phyloP scores from a whole-genome alignment of 2,113 vertebrate species.

The Corythaeola cristata region DNA sequence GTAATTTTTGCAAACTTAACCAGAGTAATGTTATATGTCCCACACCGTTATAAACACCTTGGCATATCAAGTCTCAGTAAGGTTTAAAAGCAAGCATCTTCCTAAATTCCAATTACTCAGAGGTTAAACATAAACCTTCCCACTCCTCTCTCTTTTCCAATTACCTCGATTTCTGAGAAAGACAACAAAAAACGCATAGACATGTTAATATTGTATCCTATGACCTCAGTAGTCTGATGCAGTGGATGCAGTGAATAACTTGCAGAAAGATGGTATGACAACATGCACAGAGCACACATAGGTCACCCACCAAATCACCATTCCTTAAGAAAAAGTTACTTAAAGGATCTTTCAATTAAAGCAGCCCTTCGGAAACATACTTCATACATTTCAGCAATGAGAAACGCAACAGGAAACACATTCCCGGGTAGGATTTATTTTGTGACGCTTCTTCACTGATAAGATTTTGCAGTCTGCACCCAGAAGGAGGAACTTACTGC shows the following conservation, averaged over 20 bases:
- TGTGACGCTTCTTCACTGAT: neutral
- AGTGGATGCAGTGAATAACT: slow-evolving; percentile 75
- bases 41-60: neutral
- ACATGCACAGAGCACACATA: neutral
- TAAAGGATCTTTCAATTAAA: neutral
- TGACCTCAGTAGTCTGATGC: slow-evolving; percentile 56
- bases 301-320: neutral
- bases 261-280: slow-evolving; percentile 72
- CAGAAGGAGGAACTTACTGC: neutral
- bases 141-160: neutral
- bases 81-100: neutral
- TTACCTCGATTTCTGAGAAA: neutral
- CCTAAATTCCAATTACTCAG: neutral
- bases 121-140: neutral
- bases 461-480: neutral
- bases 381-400: neutral
- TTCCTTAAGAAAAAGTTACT: neutral
- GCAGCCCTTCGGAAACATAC: neutral
- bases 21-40: neutral
- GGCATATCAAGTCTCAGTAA: neutral
- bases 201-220: neutral
- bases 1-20: neutral
- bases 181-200: neutral
- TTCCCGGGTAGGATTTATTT: neutral
- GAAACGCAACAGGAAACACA: neutral